Conservation (phyloP, 2,113 vertebrate species). For the Diphyllodes magnificus region DNA sequence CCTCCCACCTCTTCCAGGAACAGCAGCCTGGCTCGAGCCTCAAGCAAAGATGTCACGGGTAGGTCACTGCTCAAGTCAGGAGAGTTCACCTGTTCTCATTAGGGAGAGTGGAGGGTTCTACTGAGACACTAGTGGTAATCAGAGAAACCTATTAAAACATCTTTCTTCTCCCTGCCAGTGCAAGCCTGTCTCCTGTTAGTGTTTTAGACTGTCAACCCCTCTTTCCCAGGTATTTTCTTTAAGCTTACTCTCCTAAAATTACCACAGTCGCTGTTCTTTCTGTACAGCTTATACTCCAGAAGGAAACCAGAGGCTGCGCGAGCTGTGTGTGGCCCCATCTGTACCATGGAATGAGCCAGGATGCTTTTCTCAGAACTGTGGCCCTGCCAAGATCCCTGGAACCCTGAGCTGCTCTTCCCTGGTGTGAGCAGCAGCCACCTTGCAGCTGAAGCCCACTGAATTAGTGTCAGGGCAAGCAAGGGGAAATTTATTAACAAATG, state of each 20-base stretch:
- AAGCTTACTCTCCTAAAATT: neutral
- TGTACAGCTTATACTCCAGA: neutral
- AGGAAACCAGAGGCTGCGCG: neutral
- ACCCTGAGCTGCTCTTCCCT: neutral
- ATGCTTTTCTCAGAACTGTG: neutral
- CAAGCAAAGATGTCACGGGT: neutral
- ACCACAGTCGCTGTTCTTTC: neutral
- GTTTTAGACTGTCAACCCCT: neutral
- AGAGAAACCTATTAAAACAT: neutral
- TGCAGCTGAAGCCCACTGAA: neutral
- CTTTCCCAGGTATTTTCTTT: neutral
- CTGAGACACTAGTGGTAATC: neutral
- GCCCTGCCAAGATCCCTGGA: neutral
- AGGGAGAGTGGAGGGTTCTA: neutral
- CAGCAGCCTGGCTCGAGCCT: neutral
- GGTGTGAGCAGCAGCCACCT: neutral
- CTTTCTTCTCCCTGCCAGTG: neutral
- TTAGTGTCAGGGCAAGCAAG: neutral
- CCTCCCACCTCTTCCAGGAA: neutral
- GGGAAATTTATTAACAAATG: neutral
- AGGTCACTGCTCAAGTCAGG: neutral
- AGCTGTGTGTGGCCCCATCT: neutral
- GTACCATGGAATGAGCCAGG: neutral
- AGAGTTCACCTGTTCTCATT: neutral
- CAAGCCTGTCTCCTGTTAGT: neutral